Evolutionary conservation across 2,888 invertebrate genomes (phyloP).

Genomic region (Trilocha varians): DNA sequence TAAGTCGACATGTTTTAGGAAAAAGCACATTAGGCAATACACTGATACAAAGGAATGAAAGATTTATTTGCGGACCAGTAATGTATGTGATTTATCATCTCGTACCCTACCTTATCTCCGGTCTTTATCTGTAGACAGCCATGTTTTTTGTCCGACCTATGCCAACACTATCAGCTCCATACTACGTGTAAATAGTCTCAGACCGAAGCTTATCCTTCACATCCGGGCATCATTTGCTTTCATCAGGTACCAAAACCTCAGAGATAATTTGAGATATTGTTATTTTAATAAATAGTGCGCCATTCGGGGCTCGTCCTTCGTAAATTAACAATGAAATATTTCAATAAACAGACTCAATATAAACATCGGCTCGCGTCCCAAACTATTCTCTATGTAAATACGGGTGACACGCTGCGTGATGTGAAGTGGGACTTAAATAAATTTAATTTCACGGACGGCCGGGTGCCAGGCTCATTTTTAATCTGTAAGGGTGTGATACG

Average conservation of each 20-base stretch:
- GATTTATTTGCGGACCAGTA: neutral
- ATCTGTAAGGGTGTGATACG: constrained; percentile 45
- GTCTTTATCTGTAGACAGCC: constrained; percentile 44
- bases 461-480: constrained; percentile 43
- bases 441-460: constrained; percentile 62
- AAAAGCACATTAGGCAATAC: too few relatives aligned
- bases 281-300: constrained; percentile 62
- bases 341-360: constrained; percentile 64
- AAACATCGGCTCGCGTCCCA: constrained; percentile 60
- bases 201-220: constrained; percentile 44
- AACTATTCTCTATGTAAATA: constrained; percentile 69
- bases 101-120: constrained; percentile 39
- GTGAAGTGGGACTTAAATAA: constrained; percentile 63
- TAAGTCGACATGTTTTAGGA: too few relatives aligned
- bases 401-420: constrained; percentile 53
- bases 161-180: constrained; percentile 50
- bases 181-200: constrained; percentile 54
- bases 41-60: neutral
- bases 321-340: constrained; percentile 69
- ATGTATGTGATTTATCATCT: neutral
- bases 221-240: constrained; percentile 37
- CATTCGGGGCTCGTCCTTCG: constrained; percentile 47
- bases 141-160: constrained; percentile 50
- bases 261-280: constrained; percentile 40
- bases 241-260: constrained; percentile 26